These are phyloP conservation scores for Araneus ventricosus DNA, from an alignment of 1,140 invertebrate species.

Conservation along the genomic window DNA sequence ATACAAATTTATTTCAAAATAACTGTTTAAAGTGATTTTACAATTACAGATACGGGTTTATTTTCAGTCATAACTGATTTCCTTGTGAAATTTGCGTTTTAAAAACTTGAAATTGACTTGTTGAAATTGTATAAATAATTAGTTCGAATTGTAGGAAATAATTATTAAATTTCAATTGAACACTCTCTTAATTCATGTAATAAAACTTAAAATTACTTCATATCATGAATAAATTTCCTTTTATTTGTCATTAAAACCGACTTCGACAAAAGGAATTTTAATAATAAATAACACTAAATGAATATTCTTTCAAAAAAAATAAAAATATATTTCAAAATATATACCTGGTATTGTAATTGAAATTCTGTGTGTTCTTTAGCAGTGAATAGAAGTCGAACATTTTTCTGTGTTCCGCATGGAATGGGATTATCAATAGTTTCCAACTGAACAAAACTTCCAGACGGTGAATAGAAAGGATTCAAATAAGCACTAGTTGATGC, in stretches of 20 bases:
- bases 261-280: background rate
- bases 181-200: no score
- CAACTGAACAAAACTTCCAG: slow-evolving; percentile 79
- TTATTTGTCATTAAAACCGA: no score
- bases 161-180: no score
- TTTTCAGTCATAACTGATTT: no score
- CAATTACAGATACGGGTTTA: no score
- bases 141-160: no score
- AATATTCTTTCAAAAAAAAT: background rate
- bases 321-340: background rate
- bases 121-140: no score
- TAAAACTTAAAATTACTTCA: background rate
- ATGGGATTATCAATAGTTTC: slow-evolving; percentile 72
- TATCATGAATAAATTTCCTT: background rate
- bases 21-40: no score
- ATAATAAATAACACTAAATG: background rate
- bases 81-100: no score
- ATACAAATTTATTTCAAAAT: no score
- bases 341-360: slow-evolving; percentile 78
- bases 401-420: slow-evolving; percentile 77
- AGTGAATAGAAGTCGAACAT: slow-evolving; percentile 78
- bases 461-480: slow-evolving; percentile 79
- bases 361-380: slow-evolving; percentile 76
- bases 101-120: no score
- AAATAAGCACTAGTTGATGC: background rate